A percentile compares a stretch with the other conserved stretches of the same genome.
These are phyloP conservation scores for Molossus molossus DNA, from an alignment of 2,797 vertebrate genomes.

Conservation along the genomic window DNA sequence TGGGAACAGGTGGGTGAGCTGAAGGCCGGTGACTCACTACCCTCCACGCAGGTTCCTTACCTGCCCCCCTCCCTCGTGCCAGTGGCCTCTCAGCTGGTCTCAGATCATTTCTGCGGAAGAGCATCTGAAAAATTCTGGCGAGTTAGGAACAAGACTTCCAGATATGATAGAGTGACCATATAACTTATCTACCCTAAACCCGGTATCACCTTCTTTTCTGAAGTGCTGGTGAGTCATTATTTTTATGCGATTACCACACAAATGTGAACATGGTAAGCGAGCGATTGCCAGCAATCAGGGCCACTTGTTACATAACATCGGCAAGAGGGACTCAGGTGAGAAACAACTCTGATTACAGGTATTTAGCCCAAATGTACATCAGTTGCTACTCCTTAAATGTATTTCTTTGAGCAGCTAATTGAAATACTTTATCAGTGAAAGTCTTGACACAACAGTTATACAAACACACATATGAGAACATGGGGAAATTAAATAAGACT, in stretches of 20 bases:
- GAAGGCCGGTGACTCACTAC: not conserved
- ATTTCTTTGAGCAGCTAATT: constrained; percentile 88
- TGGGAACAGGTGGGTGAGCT: not conserved
- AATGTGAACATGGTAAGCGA: constrained; percentile 87
- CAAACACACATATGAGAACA: constrained; percentile 81
- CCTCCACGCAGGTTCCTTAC: not conserved
- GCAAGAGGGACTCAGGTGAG: constrained; percentile 90
- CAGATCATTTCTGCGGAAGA: not conserved
- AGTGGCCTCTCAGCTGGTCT: not conserved
- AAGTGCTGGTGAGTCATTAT: constrained; percentile 85
- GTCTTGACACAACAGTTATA: constrained; percentile 84
- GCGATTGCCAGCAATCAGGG: constrained; percentile 89
- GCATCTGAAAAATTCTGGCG: not conserved
- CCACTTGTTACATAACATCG: constrained; percentile 90
- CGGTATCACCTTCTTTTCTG: constrained; percentile 73
- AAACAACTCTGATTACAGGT: constrained; percentile 91
- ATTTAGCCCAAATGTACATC: constrained; percentile 89
- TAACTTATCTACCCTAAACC: not conserved
- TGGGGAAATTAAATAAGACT: constrained; percentile 78
- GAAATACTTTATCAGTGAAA: constrained; percentile 90
- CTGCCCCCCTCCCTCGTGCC: accelerated
- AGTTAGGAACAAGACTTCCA: constrained; percentile 27
- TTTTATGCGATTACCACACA: constrained; percentile 88
- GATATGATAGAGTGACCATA: not conserved
- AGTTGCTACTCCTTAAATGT: constrained; percentile 88